These are phyloP conservation scores for Neoniphon sammara DNA, from an alignment of 2,797 vertebrate species.

Conservation along the genomic window DNA sequence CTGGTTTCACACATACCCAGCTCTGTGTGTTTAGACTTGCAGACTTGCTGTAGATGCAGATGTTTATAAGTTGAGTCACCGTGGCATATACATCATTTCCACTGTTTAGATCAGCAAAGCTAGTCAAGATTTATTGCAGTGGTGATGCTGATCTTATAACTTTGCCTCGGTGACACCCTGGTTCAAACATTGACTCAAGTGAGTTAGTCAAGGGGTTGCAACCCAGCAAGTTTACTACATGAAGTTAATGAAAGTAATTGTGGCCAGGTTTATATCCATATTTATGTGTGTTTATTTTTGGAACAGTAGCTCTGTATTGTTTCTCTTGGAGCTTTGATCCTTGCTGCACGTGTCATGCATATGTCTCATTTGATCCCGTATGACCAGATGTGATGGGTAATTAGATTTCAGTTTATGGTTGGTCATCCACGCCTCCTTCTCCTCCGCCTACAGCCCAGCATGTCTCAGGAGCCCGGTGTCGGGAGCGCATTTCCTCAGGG, in stretches of 20 bases:
- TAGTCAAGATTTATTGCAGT: neutral
- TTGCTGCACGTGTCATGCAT: neutral
- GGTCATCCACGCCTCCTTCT: constrained; percentile 48
- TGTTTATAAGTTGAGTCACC: neutral
- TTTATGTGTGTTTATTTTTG: neutral
- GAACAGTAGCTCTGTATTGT: neutral
- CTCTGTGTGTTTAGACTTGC: constrained; percentile 1
- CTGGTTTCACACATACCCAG: neutral
- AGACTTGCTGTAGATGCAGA: neutral
- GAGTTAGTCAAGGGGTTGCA: neutral
- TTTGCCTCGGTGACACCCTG: neutral
- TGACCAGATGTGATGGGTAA: constrained; percentile 15
- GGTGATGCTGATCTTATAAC: neutral
- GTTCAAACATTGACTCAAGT: constrained; percentile 17
- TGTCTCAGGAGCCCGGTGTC: constrained; percentile 84
- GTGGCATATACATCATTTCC: neutral
- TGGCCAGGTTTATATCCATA: neutral
- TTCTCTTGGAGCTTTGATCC: neutral
- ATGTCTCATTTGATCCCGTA: neutral
- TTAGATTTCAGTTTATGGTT: constrained; percentile 46
- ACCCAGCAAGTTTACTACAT: neutral
- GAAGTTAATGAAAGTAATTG: neutral
- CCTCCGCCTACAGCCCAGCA: constrained; percentile 71
- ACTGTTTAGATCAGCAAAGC: neutral
- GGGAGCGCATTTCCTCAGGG: constrained; percentile 81